phyloP scores from a whole-genome alignment of 2,113 vertebrate genomes.

The Saccopteryx bilineata region DNA sequence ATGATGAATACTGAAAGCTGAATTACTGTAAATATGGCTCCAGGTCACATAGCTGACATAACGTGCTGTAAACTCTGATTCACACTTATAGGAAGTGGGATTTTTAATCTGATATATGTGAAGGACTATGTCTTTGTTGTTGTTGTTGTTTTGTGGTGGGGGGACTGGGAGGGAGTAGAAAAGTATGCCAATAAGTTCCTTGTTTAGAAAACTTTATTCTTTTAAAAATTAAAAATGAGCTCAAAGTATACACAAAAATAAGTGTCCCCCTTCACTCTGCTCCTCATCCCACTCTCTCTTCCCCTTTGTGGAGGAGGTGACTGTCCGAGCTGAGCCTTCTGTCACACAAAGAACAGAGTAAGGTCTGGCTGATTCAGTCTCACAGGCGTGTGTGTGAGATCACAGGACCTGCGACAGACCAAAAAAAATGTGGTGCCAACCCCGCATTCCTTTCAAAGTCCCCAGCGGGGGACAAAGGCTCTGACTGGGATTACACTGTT shows the following conservation, averaged over 20 bases:
- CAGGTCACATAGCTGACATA: background rate
- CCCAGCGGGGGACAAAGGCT: background rate
- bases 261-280: fast-evolving
- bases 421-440: background rate
- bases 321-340: background rate
- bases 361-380: too few species aligned
- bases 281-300: background rate
- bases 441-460: background rate
- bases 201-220: background rate
- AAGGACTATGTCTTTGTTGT: background rate
- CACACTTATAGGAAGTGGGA: background rate
- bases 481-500: background rate
- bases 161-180: background rate
- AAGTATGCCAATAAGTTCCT: background rate
- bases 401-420: background rate
- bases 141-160: background rate
- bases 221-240: background rate
- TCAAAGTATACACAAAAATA: background rate
- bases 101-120: background rate
- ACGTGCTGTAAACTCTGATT: background rate
- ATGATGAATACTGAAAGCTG: background rate
- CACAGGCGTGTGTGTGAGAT: background rate
- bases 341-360: background rate
- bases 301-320: fast-evolving
- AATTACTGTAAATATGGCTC: background rate